A percentile compares a stretch with the other conserved stretches of the same genome.
Conservation (phyloP, 2,797 vertebrate species). For the Acanthurus leucopareius region DNA sequence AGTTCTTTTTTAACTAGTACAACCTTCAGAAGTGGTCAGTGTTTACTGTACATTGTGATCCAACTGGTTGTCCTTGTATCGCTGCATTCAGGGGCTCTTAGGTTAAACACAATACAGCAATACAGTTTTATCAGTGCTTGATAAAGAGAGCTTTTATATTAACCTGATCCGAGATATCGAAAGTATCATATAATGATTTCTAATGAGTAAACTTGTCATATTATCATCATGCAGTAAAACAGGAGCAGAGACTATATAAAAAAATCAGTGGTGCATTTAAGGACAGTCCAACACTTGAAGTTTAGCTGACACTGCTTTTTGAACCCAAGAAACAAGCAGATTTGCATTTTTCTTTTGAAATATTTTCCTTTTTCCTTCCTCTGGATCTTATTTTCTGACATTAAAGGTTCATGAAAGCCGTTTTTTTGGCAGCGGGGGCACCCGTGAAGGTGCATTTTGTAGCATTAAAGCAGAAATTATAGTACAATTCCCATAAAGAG, state of each 20-base stretch:
- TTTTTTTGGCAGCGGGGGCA: constrained; percentile 1
- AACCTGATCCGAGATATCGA: background rate
- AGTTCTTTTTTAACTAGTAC: too few relatives aligned
- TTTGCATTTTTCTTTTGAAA: constrained; percentile 13
- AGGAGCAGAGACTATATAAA: background rate
- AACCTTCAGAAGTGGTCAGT: background rate
- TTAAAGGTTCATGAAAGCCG: background rate
- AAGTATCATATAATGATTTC: background rate
- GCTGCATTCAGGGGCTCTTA: background rate
- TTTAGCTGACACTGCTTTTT: background rate
- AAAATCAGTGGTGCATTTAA: constrained; percentile 12
- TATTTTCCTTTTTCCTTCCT: background rate
- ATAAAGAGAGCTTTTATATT: background rate
- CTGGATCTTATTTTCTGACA: constrained; percentile 8
- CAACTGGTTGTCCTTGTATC: too few relatives aligned
- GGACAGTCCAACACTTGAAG: background rate
- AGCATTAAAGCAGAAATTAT: too few relatives aligned
- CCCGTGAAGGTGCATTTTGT: too few relatives aligned
- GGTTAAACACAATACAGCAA: background rate
- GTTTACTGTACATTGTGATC: background rate
- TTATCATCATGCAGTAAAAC: background rate
- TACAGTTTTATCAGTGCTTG: background rate
- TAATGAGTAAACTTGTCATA: background rate
- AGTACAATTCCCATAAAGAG: too few relatives aligned
- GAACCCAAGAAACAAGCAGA: background rate